Percentiles rank a stretch among this genome's conserved stretches.
Evolutionary conservation across 1,140 invertebrate species (phyloP).

Genomic region (Ostrea edulis): DNA sequence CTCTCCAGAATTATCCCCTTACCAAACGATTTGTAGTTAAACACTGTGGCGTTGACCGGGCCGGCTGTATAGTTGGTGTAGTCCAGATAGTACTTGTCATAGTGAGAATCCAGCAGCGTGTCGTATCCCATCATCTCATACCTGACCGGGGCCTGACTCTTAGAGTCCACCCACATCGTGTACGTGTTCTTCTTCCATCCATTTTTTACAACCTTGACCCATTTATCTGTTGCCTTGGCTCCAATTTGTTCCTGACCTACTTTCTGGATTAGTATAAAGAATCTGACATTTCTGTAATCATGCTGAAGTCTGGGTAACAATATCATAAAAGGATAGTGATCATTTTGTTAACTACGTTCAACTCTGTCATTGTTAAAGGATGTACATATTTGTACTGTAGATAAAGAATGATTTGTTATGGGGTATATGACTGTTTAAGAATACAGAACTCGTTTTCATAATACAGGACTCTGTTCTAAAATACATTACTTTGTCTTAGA

Average conservation of each 20-base stretch:
- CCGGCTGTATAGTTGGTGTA: constrained; percentile 85
- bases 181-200: constrained; percentile 93
- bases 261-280: constrained; percentile 38
- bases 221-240: constrained; percentile 84
- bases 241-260: constrained; percentile 56
- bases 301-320: too few relatives aligned
- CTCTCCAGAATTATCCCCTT: not conserved
- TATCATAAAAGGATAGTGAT: too few relatives aligned
- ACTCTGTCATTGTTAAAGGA: too few relatives aligned
- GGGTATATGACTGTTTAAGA: too few relatives aligned
- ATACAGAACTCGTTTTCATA: too few relatives aligned
- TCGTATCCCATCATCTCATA: constrained; percentile 98
- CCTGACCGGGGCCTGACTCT: constrained; percentile 83
- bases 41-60: constrained; percentile 1
- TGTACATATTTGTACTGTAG: too few relatives aligned
- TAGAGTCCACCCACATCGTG: constrained; percentile 79
- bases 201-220: constrained; percentile 84
- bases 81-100: constrained; percentile 95
- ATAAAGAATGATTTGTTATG: too few relatives aligned
- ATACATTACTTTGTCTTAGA: too few relatives aligned
- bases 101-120: constrained; percentile 94
- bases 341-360: too few relatives aligned
- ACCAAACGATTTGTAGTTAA: constrained; percentile 8
- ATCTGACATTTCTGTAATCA: not conserved
- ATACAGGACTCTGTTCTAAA: too few relatives aligned